Percentiles rank a stretch among this genome's conserved stretches.
phyloP scores from a whole-genome alignment of 2,888 invertebrate genomes.

The Ernsta delagoae region DNA sequence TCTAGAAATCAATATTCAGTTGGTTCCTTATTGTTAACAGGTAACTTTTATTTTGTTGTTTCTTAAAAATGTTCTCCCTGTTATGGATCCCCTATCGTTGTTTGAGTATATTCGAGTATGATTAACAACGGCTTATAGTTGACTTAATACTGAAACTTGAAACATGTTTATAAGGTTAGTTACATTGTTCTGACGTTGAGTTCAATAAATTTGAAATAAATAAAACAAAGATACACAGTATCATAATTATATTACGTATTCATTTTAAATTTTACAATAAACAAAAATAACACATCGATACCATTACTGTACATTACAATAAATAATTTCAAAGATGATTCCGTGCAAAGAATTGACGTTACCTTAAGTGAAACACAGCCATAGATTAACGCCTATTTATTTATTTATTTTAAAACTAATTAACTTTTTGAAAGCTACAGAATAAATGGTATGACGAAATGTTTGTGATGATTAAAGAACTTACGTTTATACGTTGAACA shows the following conservation, averaged over 20 bases:
- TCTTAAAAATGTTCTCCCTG: no score
- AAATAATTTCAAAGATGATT: conserved; percentile 66
- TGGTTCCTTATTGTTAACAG: no score
- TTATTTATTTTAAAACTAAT: conserved; percentile 54
- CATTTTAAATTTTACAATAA: conserved; percentile 74
- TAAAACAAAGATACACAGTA: conserved; percentile 37
- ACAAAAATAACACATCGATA: conserved; percentile 65
- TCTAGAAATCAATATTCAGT: no score
- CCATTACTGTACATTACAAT: conserved; percentile 69
- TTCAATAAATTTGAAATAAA: background rate
- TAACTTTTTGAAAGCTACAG: conserved; percentile 52
- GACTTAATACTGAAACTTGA: no score
- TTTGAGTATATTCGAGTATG: no score
- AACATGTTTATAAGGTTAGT: no score
- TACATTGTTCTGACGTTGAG: no score
- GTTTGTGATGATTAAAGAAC: no score
- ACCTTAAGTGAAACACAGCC: conserved; percentile 84
- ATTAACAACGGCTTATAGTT: no score
- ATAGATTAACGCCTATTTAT: conserved; percentile 74
- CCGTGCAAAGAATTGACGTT: conserved; percentile 83
- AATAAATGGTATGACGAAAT: background rate
- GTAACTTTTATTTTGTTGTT: no score
- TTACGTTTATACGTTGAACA: no score
- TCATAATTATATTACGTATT: conserved; percentile 79
- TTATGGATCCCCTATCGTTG: no score